Percentiles rank a stretch among this genome's conserved stretches.
Evolutionary conservation across 2,888 invertebrate species (phyloP).

Genomic region (Cancer borealis): DNA sequence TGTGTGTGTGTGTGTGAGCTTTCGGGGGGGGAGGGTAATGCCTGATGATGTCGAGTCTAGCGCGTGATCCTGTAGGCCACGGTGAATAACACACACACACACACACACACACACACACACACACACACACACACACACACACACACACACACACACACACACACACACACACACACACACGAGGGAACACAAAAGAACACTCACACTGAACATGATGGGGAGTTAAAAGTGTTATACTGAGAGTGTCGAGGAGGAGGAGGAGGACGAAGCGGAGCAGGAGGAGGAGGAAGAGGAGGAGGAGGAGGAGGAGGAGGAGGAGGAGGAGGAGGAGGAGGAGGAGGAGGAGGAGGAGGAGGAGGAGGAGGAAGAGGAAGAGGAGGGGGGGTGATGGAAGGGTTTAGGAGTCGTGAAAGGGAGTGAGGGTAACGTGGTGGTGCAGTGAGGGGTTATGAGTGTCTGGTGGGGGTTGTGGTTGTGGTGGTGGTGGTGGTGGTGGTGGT

Average conservation of each 20-base stretch:
- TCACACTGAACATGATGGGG: neutral
- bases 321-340: neutral
- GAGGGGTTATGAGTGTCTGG: neutral
- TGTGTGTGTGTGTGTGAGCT: conserved; percentile 6
- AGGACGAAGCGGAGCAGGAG: neutral
- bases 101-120: neutral
- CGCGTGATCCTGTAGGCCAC: no score
- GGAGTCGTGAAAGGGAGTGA: neutral
- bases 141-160: no score
- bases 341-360: neutral
- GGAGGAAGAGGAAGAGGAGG: neutral
- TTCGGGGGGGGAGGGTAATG: no score
- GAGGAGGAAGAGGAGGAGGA: neutral
- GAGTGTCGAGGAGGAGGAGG: neutral
- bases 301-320: neutral
- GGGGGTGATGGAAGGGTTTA: neutral
- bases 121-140: no score
- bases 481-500: no score
- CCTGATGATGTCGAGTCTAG: no score
- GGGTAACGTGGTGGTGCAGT: neutral
- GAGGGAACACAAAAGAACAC: neutral
- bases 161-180: no score
- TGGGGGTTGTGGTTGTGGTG: neutral
- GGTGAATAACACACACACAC: no score
- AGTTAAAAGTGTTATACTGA: neutral